Evolutionary conservation across 2,888 invertebrate genomes (phyloP).

Genomic region (Rosalia funebris): DNA sequence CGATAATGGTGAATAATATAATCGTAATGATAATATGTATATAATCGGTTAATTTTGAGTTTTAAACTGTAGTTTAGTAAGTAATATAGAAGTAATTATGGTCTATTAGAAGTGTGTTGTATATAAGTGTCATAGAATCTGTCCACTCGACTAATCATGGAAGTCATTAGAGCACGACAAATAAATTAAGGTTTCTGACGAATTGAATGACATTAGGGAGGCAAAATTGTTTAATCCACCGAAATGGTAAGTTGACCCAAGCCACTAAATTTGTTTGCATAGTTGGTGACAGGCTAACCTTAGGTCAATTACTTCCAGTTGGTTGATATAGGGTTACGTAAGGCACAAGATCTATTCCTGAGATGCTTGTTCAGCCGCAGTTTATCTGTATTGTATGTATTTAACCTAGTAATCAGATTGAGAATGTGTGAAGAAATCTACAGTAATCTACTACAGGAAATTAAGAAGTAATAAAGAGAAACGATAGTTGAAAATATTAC

Average conservation of each 20-base stretch:
- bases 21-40: too few species aligned
- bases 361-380: neutral
- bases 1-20: too few species aligned
- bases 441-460: too few species aligned
- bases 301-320: constrained; percentile 19
- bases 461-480: too few species aligned
- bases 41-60: too few species aligned
- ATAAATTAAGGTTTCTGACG: constrained; percentile 31
- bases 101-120: too few species aligned
- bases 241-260: constrained; percentile 13
- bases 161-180: constrained; percentile 32
- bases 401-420: too few species aligned
- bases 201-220: constrained; percentile 34
- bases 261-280: constrained; percentile 19
- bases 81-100: too few species aligned
- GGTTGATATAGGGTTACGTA: constrained; percentile 3
- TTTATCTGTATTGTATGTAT: constrained; percentile 2
- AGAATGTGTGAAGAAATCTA: too few species aligned
- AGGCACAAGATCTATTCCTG: constrained; percentile 1
- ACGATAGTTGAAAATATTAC: too few species aligned
- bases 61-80: too few species aligned
- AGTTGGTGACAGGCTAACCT: constrained; percentile 12
- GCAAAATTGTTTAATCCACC: constrained; percentile 15
- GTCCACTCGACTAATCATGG: constrained; percentile 26
- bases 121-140: constrained; percentile 13